Evolutionary conservation across 2,797 vertebrate species (phyloP), one percentile per base, ranked within the genome.

Genomic region (Gymnothorax javanicus): DNA sequence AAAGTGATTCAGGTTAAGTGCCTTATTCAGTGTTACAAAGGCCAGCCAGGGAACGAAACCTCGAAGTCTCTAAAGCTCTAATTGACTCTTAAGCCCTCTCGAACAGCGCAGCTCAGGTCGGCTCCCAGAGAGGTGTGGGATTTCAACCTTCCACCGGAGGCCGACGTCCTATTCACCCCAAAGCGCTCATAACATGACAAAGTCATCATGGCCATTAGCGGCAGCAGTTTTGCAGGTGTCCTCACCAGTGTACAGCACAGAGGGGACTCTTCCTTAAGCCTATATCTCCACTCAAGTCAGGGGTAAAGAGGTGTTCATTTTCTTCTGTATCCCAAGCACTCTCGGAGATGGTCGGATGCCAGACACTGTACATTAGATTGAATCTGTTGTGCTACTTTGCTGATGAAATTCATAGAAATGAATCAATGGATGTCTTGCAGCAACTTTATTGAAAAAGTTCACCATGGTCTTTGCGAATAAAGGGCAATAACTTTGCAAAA

Each of bases 71-170:
- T 79, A 54, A 79, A 23, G 50, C 75, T 79, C 75, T 79, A 79
- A 79, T 79, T 52, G 75, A 79, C 75, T 79, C 75, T 79, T 7
- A 79, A 79, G 43, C 50, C 50, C n/a, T 79, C 75, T 79, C 50
- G 52, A 13, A 77, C 33, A 50, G 50, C 17, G 9, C 50, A 23
- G 75, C 75, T 43, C 27, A 43, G 11, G 20, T 23, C 17, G 52
- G 75, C 50, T 79, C 15, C 7, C 17, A 27, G 69, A 73, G 43
- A 77, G 43, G 12, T 20, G 15, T 77, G 73, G 33, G 7, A 52
- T 77, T 54, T 17, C 3, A 79, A 50, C 50, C 23, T 50, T 79
- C 33, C 43, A 54, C 43, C 73, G 9, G 8, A 20, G 43, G 20
- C 33, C 73, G 15, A 13, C 20, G 9, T 17, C 50, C 17, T 17